Base-by-base conservation (phyloP, 2,888 invertebrate species). In the Tethea ocularis region DNA sequence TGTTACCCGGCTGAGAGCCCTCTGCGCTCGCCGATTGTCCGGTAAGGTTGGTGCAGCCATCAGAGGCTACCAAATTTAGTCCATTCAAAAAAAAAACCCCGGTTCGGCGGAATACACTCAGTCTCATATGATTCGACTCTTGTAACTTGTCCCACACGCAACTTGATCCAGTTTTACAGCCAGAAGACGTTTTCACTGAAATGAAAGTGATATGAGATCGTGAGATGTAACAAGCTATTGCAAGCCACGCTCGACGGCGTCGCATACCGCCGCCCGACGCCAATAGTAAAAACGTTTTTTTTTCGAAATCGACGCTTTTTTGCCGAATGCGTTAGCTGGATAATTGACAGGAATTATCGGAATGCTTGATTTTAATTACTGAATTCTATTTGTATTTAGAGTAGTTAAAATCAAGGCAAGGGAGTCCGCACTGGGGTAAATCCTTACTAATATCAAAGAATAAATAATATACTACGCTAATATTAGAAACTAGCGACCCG, bases 141-240 rank as follows among this genome's bases (percentile, higher is more conserved):
- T 52, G 8, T 51, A 46, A 51, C 67, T 71, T 69, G 61, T 5
- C 54, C 71, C 74, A 63, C 23, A 20, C 20, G 36, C 8, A 29
- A 36, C 33, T 59, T 61, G 75, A 61, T 75, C 78, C 59, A 76
- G 66, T 72, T 76, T 64, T 65, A 67, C 33, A 57, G 57, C 13
- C 55, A 51, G 26, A 24, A 63, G 65, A 65, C 68, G 68, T 73
- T 78, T 77, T 78, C 78, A 77, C 77, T 76, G 69, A 72, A 77
- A 75, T 74, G 78, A 78, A 78, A 78, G 78, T 78, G 78, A 78
- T 78, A 64, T 46, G 61, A 62, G 60, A 61, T 59, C 58, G 62
- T 23, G 58, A 57, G 61, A 53, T 61, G 59, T 63, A 56, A 24
- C 52, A 56, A 29, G 33, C 33, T 4, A 13, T 13, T 13, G 13